A percentile compares a stretch with the other conserved stretches of the same genome.
Conservation (phyloP, 2,888 invertebrate species). For the Syrphus vitripennis region DNA sequence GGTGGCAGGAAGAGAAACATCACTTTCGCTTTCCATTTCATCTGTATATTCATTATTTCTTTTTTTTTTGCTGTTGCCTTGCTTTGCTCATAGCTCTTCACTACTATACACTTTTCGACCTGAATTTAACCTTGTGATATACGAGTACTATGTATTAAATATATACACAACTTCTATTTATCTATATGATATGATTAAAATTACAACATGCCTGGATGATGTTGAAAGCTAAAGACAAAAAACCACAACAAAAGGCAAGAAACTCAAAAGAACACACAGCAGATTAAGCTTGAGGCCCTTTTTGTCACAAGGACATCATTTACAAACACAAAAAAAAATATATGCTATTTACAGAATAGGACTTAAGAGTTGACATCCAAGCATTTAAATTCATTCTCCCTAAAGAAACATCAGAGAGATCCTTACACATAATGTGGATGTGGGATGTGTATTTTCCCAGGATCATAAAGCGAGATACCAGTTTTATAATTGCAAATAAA, state of each 20-base stretch:
- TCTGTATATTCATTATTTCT: constrained; percentile 59
- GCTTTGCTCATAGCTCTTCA: background rate
- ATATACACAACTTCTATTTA: background rate
- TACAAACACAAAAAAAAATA: background rate
- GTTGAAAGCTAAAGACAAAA: constrained; percentile 11
- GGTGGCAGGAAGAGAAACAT: constrained; percentile 6
- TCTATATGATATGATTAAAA: background rate
- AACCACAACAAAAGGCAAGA: background rate
- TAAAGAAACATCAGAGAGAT: background rate
- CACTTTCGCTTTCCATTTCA: constrained; percentile 59
- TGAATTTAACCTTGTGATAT: constrained; percentile 37
- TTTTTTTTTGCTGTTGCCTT: too few species aligned
- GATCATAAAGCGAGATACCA: constrained; percentile 38
- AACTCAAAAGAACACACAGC: constrained; percentile 6
- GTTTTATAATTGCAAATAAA: constrained; percentile 50
- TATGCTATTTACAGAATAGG: background rate
- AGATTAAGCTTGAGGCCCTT: constrained; percentile 12
- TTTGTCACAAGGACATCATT: constrained; percentile 33
- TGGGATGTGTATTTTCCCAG: background rate
- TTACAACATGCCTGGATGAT: constrained; percentile 8
- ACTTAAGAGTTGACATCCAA: constrained; percentile 21
- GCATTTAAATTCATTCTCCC: background rate
- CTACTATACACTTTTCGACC: constrained; percentile 47
- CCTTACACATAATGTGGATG: too few species aligned
- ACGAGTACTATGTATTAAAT: background rate